Base-by-base conservation (phyloP, 2,113 vertebrate genomes). In the Plestiodon gilberti region DNA sequence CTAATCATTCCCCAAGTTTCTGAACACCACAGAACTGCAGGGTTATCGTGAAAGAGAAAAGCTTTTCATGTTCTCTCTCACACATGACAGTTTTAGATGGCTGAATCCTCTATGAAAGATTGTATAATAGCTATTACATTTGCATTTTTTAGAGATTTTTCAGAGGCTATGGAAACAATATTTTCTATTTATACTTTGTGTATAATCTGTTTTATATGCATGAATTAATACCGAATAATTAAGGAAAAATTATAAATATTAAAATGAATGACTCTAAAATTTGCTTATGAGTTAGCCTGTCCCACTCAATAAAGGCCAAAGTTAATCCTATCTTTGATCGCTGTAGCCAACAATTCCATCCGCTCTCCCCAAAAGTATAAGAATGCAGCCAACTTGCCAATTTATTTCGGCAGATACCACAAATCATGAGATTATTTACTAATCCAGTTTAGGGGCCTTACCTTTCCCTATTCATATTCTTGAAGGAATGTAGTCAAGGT, bases 351-450 rank as follows among this genome's bases (percentile, higher is more conserved):
- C 90, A 87, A 93, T 92, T 89, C 92, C 81, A 89, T 86, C 93
- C 86, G 89, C 82, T 91, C 84, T 92, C 81, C 92, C 89, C 90
- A 88, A 14, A 95, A 96, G 93, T 89, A 70, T 95, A 96, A 95
- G 95, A 96, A 96, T 93, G 91, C 89, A 93, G 91, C 90, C 77
- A 95, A 88, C 90, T 94, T 92, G 11, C 89, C 33, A 35, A 94
- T 95, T 95, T 95, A 94, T 95, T 96, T 96, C 95, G 93, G 94
- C 93, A 96, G 94, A 96, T 96, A 94, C 95, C 95, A 96, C 95
- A 95, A 96, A 92, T 96, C 90, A 96, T 97, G 93, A 97, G 96
- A 96, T 97, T 96, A 97, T 97, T 97, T 97, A 97, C 97, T 97
- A 97, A 97, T 97, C 96, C 94, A 95, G 93, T 96, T 96, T 95